Percentiles rank a stretch among this genome's conserved stretches.
Conservation (phyloP, 2,113 vertebrate species). For the Vidua macroura region DNA sequence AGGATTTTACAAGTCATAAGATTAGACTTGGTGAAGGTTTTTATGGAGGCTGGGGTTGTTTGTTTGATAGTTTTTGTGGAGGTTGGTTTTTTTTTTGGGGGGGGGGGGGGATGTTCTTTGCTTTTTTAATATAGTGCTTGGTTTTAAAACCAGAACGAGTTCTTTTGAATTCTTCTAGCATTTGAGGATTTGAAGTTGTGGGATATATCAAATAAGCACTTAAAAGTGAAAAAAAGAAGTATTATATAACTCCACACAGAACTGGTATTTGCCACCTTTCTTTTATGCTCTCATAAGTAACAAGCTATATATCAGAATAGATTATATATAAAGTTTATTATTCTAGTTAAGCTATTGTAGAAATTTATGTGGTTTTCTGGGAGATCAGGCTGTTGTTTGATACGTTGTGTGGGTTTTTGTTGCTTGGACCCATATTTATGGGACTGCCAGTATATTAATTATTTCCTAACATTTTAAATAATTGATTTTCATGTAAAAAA, state of each 20-base stretch:
- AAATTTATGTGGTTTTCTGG: not conserved
- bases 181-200: not conserved
- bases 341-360: not conserved
- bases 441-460: not conserved
- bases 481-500: not conserved
- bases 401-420: not conserved
- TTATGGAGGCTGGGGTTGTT: not conserved
- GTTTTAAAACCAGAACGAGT: not conserved
- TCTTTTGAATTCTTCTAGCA: not conserved
- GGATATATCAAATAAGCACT: not conserved
- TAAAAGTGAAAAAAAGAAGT: not conserved
- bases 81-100: not conserved
- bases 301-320: not conserved
- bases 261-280: not conserved
- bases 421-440: not conserved
- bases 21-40: not conserved
- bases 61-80: not conserved
- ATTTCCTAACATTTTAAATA: not conserved
- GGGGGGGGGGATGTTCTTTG: not conserved
- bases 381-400: not conserved
- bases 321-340: not conserved
- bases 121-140: not conserved
- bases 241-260: not conserved
- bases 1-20: not conserved
- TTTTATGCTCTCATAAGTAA: not conserved